Evolutionary conservation across 2,888 invertebrate species (phyloP), one percentile per base, ranked within the genome.

Genomic region (Cabera pusaria): DNA sequence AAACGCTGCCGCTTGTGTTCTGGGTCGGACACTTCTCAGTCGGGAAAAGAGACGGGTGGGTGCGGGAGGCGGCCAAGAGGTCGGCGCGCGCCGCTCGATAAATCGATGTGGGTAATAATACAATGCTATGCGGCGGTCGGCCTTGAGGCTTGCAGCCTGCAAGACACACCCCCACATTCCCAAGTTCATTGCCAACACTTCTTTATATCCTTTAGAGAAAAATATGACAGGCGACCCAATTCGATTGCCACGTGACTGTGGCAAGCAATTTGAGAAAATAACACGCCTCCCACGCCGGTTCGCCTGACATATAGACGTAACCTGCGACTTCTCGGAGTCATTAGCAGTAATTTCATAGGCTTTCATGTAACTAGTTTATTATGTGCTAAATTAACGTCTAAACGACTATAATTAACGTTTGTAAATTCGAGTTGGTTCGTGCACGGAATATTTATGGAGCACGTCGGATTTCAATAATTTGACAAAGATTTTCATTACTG

Each of bases 1-100:
- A n/a, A 42, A 52, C 49, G 52, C 55, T 42, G 29, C 32, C 26
- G 46, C 46, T 50, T 44, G 48, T 48, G 31, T 39, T 39, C 19
- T 32, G 27, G 47, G 52, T 29, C 49, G 37, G 43, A 59, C 49
- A 58, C 57, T 67, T 65, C 59, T 64, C 45, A 60, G 64, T 59
- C 58, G 63, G 59, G 62, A 64, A 61, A 63, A 65, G 63, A 61
- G 68, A 64, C 49, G 66, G 59, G 60, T 60, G 66, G 67, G 68
- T 48, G 64, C 60, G 66, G 62, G 64, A 53, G 59, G 64, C 18
- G 40, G 49, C 31, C 42, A 61, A 63, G 70, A 59, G 71, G 76
- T 56, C 81, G 80, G 85, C 83, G 85, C 82, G 85, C 84, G 85
- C 84, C 83, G 85, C 65, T 86, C 87, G 75, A 86, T 87, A 87